Conservation (phyloP, 2,888 invertebrate genomes). For the Argyresthia goedartella region DNA sequence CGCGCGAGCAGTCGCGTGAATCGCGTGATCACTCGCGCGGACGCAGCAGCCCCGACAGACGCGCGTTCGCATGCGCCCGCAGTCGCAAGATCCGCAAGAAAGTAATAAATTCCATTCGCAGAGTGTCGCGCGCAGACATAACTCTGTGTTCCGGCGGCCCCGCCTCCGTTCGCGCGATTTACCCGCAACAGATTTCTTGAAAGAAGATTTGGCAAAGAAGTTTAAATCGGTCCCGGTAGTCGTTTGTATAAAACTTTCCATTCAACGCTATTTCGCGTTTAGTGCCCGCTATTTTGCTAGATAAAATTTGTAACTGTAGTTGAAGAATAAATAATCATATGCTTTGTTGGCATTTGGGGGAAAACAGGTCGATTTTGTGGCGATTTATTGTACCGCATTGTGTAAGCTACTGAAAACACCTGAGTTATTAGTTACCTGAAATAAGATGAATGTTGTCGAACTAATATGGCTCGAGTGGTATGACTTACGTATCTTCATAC, state of each 20-base stretch:
- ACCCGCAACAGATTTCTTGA: constrained; percentile 39
- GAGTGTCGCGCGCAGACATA: constrained; percentile 44
- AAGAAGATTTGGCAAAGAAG: constrained; percentile 35
- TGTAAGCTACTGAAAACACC: too few species aligned
- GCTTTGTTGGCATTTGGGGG: too few species aligned
- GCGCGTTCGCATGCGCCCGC: background rate
- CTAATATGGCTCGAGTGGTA: too few species aligned
- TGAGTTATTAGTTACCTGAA: too few species aligned
- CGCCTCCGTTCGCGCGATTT: constrained; percentile 12
- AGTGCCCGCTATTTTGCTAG: background rate
- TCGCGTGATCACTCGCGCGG: too few species aligned
- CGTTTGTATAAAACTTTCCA: constrained; percentile 44
- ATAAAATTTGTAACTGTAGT: background rate
- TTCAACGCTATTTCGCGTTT: background rate
- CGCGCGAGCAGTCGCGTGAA: too few species aligned
- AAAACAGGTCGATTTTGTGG: too few species aligned
- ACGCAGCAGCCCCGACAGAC: background rate
- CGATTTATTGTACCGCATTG: too few species aligned
- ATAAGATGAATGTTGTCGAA: too few species aligned
- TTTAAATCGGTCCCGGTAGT: constrained; percentile 33
- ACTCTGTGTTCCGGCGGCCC: constrained; percentile 22
- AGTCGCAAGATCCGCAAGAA: constrained; percentile 27
- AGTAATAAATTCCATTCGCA: constrained; percentile 52
- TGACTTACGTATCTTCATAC: too few species aligned
- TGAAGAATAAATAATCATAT: background rate